These are phyloP conservation scores for Lethrus apterus DNA, from an alignment of 1,140 invertebrate species.

Conservation along the genomic window DNA sequence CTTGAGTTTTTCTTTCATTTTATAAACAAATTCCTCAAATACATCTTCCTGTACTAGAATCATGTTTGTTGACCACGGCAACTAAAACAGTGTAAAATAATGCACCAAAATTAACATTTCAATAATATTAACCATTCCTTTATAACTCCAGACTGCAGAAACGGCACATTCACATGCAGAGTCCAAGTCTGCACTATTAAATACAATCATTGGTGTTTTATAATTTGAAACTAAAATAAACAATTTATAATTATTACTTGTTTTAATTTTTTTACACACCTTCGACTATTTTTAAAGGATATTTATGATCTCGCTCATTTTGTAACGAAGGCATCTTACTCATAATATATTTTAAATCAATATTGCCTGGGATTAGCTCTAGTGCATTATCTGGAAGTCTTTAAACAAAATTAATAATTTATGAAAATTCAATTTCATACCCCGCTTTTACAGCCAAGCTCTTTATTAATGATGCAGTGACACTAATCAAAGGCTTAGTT, in stretches of 20 bases:
- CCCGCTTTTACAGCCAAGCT: slow-evolving; percentile 29
- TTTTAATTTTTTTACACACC: neutral
- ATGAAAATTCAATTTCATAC: slow-evolving; percentile 19
- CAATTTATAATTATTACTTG: neutral
- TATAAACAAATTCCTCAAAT: slow-evolving; percentile 43
- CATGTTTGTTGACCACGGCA: slow-evolving; percentile 46
- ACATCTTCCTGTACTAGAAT: slow-evolving; percentile 51
- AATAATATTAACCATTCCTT: slow-evolving; percentile 44
- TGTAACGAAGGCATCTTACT: too few relatives aligned
- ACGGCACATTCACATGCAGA: slow-evolving; percentile 50
- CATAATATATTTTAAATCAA: too few relatives aligned
- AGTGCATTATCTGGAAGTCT: slow-evolving; percentile 23
- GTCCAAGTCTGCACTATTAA: slow-evolving; percentile 53
- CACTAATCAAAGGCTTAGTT: slow-evolving; percentile 19
- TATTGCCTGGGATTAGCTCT: too few relatives aligned
- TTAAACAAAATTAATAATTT: slow-evolving; percentile 12
- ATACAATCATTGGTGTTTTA: slow-evolving; percentile 48
- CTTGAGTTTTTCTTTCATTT: slow-evolving; percentile 42
- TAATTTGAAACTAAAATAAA: slow-evolving; percentile 24
- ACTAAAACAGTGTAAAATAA: slow-evolving; percentile 35
- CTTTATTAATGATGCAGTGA: slow-evolving; percentile 22
- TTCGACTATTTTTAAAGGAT: neutral
- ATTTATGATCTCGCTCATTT: neutral
- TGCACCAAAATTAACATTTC: neutral
- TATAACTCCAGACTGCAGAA: slow-evolving; percentile 48